Evolutionary conservation across 2,888 invertebrate species (phyloP).

Genomic region (Sympetrum striolatum): DNA sequence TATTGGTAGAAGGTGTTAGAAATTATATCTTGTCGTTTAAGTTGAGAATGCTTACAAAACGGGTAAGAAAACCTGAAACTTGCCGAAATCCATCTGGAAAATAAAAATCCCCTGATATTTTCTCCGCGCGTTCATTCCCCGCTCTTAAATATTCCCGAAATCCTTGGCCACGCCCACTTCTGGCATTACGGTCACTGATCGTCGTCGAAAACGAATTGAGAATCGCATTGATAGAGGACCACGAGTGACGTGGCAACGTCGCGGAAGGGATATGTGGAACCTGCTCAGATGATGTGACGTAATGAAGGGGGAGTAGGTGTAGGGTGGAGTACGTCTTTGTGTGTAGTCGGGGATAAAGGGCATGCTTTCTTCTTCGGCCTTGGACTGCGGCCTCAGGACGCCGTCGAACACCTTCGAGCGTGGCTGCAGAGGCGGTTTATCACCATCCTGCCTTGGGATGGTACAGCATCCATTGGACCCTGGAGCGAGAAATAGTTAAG

Average conservation of each 20-base stretch:
- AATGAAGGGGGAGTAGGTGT: neutral
- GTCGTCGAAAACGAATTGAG: neutral
- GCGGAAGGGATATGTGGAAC: neutral
- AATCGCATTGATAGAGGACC: neutral
- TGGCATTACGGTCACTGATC: too few relatives aligned
- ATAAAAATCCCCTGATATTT: too few relatives aligned
- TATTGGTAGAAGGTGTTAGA: too few relatives aligned
- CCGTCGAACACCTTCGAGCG: neutral
- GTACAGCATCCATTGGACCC: too few relatives aligned
- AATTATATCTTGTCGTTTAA: too few relatives aligned
- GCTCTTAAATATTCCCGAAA: too few relatives aligned
- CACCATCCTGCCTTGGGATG: neutral
- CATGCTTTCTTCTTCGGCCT: neutral
- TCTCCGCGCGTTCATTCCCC: too few relatives aligned
- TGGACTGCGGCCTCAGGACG: neutral
- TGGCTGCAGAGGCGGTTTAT: neutral
- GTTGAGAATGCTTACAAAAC: too few relatives aligned
- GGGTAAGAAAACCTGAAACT: too few relatives aligned
- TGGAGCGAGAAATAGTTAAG: too few relatives aligned
- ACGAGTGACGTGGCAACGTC: neutral
- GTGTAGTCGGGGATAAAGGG: neutral
- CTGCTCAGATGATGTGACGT: neutral
- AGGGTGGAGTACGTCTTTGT: neutral
- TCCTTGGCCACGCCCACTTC: too few relatives aligned
- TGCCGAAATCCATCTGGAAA: too few relatives aligned